Base-by-base conservation (phyloP, 2,113 vertebrate genomes). In the Hippocampus barbouri region DNA sequence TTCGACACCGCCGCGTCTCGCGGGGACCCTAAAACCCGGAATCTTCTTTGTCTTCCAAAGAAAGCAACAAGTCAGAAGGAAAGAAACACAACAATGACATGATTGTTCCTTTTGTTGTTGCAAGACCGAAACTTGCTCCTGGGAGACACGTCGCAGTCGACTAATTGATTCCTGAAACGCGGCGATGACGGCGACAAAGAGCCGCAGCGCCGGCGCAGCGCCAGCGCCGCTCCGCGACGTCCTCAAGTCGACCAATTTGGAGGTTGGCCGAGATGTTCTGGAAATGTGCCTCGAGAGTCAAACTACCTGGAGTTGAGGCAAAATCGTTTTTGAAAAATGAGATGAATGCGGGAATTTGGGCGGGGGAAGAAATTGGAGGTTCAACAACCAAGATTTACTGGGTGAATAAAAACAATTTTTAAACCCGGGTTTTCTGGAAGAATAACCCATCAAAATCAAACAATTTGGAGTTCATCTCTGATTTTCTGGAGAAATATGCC, bases 31-130 rank as follows among this genome's bases (percentile, higher is more conserved):
- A 61, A 68, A 79, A 62, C 57, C 43, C 47, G 45, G 27, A 75
- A 60, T 66, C 45, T 69, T 1, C 59, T 71, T 75, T 73, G 15
- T 68, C 54, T 76, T 60, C 74, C 53, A 63, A 68, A 72, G 38
- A 81, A 20, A 79, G n/a, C 38, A 11, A 69, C 66, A 47, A 65
- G 38, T 40, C 25, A 40, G 57, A 56, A 34, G 68, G 41, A 15
- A 49, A 56, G 66, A 72, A 72, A 61, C 23, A n/a, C 51, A 70
- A 83, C 73, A 84, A 72, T 70, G 54, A 54, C 27, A 38, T 49
- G 43, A 53, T 83, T 82, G 70, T 82, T 20, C 66, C 69, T 61
- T 68, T 73, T 79, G 27, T 73, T 64, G 57, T 81, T 66, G 73
- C 40, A 79, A 74, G 51, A 72, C 49, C 34, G 23, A 54, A 65